A percentile compares a stretch with the other conserved stretches of the same genome.
These are phyloP conservation scores for Macroglossus sobrinus DNA, from an alignment of 2,113 vertebrate species.

Conservation along the genomic window DNA sequence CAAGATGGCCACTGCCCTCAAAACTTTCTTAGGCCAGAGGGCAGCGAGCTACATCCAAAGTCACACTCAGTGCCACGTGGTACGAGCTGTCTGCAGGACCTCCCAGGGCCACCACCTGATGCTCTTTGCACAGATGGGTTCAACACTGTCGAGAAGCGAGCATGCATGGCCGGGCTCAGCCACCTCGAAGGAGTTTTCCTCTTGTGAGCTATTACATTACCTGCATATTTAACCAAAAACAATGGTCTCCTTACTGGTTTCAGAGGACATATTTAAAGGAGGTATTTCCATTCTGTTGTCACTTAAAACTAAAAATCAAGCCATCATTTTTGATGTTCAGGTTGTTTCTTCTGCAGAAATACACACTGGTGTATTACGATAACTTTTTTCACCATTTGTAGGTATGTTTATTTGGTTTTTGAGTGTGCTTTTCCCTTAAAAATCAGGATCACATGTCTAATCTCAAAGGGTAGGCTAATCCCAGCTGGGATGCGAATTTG, in stretches of 20 bases:
- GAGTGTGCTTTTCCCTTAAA: neutral
- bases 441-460: neutral
- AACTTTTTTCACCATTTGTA: neutral
- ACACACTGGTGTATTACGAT: neutral
- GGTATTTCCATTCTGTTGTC: neutral
- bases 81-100: rapidly evolving
- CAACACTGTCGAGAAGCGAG: neutral
- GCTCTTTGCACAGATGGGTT: rapidly evolving
- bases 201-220: neutral
- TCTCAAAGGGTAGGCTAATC: neutral
- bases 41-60: neutral
- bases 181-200: neutral
- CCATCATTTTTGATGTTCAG: neutral
- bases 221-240: neutral
- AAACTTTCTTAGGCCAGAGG: neutral
- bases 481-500: neutral
- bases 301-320: neutral
- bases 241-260: neutral
- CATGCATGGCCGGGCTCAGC: rapidly evolving
- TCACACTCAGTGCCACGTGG: rapidly evolving
- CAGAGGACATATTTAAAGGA: neutral
- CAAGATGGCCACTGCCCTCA: rapidly evolving
- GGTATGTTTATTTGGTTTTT: neutral
- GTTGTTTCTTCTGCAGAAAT: neutral
- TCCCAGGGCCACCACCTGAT: rapidly evolving